A percentile compares a stretch with the other conserved stretches of the same genome.
Evolutionary conservation across 2,113 vertebrate genomes (phyloP).

Genomic region (Hemicordylus capensis): DNA sequence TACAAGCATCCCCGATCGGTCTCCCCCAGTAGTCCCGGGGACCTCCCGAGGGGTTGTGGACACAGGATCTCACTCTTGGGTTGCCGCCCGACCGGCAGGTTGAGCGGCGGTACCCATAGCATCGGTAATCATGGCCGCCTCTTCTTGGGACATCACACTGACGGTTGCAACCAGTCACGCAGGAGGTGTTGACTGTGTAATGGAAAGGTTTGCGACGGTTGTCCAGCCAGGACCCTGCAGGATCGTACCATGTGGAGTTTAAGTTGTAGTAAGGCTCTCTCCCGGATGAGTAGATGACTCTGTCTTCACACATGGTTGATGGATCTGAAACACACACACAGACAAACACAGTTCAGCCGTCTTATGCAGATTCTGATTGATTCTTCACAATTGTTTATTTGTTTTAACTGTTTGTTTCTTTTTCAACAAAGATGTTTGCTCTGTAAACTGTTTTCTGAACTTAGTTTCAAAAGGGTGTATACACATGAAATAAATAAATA

Average conservation of each 20-base stretch:
- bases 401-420: too few species aligned
- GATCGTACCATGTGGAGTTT: slow-evolving; percentile 28
- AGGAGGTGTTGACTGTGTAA: neutral
- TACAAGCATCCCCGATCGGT: neutral
- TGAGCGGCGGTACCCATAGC: neutral
- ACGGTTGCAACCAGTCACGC: neutral
- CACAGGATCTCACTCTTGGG: neutral
- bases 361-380: too few species aligned
- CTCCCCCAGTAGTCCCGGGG: slow-evolving; percentile 23
- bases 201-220: slow-evolving; percentile 15
- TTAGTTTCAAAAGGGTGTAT: too few species aligned
- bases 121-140: slow-evolving; percentile 23
- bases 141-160: neutral
- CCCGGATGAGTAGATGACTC: slow-evolving; percentile 5
- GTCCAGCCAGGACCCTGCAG: slow-evolving; percentile 24
- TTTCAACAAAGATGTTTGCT: too few species aligned
- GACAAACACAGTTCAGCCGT: too few species aligned
- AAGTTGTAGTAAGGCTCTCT: slow-evolving; percentile 20
- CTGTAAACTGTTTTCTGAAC: too few species aligned
- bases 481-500: too few species aligned
- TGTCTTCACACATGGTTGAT: neutral
- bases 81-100: neutral
- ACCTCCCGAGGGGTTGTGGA: slow-evolving; percentile 21
- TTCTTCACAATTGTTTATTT: too few species aligned
- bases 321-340: neutral